Conservation (phyloP, 2,113 vertebrate species). For the Podarcis cretensis region DNA sequence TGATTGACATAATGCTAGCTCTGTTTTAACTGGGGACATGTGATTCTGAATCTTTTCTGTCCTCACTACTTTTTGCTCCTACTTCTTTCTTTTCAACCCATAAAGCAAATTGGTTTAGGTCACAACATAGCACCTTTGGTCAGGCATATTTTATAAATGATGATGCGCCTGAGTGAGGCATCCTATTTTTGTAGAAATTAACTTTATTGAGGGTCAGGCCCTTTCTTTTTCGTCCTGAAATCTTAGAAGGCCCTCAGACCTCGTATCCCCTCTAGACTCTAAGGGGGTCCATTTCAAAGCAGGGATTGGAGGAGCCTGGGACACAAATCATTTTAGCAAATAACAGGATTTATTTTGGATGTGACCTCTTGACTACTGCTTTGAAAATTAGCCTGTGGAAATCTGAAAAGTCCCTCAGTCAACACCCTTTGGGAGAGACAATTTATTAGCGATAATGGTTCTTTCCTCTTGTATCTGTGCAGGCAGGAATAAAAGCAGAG, state of each 20-base stretch:
- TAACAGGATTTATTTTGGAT: conserved; percentile 27
- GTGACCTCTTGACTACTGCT: conserved; percentile 37
- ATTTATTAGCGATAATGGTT: conserved; percentile 27
- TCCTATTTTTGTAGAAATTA: conserved; percentile 41
- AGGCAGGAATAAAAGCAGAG: conserved; percentile 43
- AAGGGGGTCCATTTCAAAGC: conserved; percentile 59
- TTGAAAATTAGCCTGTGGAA: conserved; percentile 48
- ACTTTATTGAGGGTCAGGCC: conserved; percentile 41
- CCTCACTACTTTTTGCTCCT: conserved; percentile 5
- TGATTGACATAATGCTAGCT: neutral
- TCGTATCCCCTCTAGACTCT: conserved; percentile 36
- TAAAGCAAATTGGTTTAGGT: conserved; percentile 19
- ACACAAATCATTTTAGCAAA: conserved; percentile 54
- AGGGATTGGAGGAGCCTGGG: conserved; percentile 25
- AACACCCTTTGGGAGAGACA: conserved; percentile 18
- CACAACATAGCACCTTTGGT: neutral
- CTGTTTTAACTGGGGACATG: neutral
- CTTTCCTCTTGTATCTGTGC: conserved; percentile 33
- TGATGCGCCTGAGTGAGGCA: neutral
- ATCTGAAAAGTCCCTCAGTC: conserved; percentile 51
- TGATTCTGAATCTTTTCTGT: neutral
- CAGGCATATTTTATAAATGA: conserved; percentile 28
- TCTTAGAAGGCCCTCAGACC: conserved; percentile 38
- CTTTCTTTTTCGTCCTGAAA: conserved; percentile 61
- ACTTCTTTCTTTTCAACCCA: neutral